phyloP scores from a whole-genome alignment of 1,140 invertebrate species.

The Zaprionus nigranus region DNA sequence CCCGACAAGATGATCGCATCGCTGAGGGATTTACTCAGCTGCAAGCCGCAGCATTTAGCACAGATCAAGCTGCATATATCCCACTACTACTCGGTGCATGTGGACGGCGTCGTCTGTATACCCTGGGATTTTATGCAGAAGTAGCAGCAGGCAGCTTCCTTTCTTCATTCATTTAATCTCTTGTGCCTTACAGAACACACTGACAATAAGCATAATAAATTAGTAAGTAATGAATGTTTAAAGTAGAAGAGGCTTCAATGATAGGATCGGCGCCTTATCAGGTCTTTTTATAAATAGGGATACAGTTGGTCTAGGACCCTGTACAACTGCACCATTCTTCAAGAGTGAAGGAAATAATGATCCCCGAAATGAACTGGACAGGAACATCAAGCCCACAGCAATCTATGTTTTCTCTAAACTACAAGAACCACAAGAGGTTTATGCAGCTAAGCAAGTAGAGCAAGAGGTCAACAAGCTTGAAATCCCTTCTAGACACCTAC shows the following conservation, averaged over 20 bases:
- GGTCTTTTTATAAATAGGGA: too few relatives aligned
- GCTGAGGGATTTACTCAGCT: conserved; percentile 88
- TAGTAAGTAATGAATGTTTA: not conserved
- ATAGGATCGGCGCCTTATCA: too few relatives aligned
- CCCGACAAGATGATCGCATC: conserved; percentile 95
- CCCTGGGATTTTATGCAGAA: conserved; percentile 93
- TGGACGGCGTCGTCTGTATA: conserved; percentile 95
- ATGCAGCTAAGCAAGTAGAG: too few relatives aligned
- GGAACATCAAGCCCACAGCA: too few relatives aligned
- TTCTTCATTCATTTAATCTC: conserved; percentile 16
- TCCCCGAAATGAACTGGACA: too few relatives aligned
- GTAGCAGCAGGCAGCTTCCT: conserved; percentile 28
- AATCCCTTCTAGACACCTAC: too few relatives aligned
- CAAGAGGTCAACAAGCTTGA: too few relatives aligned
- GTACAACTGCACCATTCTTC: too few relatives aligned
- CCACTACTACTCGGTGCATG: conserved; percentile 95
- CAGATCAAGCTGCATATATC: conserved; percentile 91
- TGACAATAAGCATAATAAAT: conserved; percentile 40
- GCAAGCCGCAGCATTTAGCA: conserved; percentile 83
- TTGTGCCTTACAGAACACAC: conserved; percentile 57
- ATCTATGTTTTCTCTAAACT: too few relatives aligned
- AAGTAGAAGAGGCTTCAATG: not conserved
- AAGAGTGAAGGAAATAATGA: too few relatives aligned
- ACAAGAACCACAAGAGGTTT: too few relatives aligned
- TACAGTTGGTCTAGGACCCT: too few relatives aligned